phyloP scores from a whole-genome alignment of 1,140 invertebrate species.

The Caenorhabditis brenneri region DNA sequence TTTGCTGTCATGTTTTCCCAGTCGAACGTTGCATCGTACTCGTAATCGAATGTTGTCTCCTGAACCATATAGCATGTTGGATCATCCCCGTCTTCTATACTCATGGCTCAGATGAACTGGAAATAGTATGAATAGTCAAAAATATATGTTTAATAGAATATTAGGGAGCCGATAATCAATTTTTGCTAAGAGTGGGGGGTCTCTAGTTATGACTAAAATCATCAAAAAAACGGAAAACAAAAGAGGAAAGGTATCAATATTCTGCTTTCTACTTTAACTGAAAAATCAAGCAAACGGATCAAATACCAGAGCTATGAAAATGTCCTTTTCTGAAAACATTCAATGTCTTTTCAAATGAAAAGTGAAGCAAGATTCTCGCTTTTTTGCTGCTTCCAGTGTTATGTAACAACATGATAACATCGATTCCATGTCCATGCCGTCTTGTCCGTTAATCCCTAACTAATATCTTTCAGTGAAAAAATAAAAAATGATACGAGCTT shows the following conservation, averaged over 20 bases:
- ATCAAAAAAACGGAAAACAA: not conserved
- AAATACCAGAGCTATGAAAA: too few species aligned
- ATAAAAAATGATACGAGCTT: not conserved
- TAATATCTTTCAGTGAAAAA: not conserved
- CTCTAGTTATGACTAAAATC: not conserved
- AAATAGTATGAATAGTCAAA: not conserved
- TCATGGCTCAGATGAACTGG: not conserved
- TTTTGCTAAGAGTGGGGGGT: not conserved
- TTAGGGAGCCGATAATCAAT: too few species aligned
- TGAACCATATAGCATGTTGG: constrained; percentile 44
- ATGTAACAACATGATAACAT: not conserved
- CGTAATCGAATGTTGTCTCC: constrained; percentile 18
- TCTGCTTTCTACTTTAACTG: too few species aligned
- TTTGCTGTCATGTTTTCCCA: constrained; percentile 36
- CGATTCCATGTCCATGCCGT: not conserved
- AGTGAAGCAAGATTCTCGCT: too few species aligned
- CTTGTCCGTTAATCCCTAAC: not conserved
- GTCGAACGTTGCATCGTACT: not conserved
- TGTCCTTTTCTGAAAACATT: too few species aligned
- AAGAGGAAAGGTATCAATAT: too few species aligned
- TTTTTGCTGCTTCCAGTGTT: too few species aligned
- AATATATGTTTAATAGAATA: too few species aligned
- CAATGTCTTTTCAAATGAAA: too few species aligned
- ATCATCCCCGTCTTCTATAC: constrained; percentile 45
- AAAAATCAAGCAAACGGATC: too few species aligned